These are phyloP conservation scores for Menidia beryllina DNA, from an alignment of 2,113 vertebrate species.

Conservation along the genomic window DNA sequence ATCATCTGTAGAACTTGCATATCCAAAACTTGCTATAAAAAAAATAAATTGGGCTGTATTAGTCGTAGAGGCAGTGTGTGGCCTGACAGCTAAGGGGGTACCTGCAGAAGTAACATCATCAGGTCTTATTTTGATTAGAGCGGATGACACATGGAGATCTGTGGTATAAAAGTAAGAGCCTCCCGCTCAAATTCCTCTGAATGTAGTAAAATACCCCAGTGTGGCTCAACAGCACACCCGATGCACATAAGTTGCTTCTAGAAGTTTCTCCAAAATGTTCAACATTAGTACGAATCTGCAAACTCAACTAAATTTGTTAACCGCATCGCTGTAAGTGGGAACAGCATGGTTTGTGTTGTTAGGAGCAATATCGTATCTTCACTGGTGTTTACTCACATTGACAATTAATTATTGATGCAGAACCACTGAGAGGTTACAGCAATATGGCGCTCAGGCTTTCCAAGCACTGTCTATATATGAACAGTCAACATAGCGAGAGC, in stretches of 20 bases:
- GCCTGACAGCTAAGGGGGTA: slow-evolving; percentile 79
- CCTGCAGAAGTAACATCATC: slow-evolving; percentile 61
- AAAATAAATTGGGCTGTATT: slow-evolving; percentile 82
- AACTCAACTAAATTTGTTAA: slow-evolving; percentile 49
- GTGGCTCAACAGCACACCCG: background rate
- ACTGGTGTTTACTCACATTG: slow-evolving; percentile 81
- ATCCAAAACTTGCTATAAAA: slow-evolving; percentile 77
- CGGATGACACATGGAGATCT: slow-evolving; percentile 25
- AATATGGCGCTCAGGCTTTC: slow-evolving; percentile 74
- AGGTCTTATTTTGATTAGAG: slow-evolving; percentile 63
- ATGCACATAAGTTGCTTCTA: background rate
- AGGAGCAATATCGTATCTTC: slow-evolving; percentile 77
- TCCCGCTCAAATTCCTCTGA: slow-evolving; percentile 27
- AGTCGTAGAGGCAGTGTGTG: slow-evolving; percentile 75
- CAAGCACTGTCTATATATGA: slow-evolving; percentile 76
- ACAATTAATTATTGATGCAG: slow-evolving; percentile 81
- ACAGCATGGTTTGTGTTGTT: slow-evolving; percentile 70
- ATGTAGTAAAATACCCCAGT: slow-evolving; percentile 5
- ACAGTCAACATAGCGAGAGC: slow-evolving; percentile 76
- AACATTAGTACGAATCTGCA: slow-evolving; percentile 53
- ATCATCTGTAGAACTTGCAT: slow-evolving; percentile 70
- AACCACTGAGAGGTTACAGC: slow-evolving; percentile 79
- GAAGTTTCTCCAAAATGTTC: slow-evolving; percentile 7
- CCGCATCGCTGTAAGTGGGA: slow-evolving; percentile 64
- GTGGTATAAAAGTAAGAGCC: slow-evolving; percentile 49